These are phyloP conservation scores for Bradysia coprophila DNA, from an alignment of 1,140 invertebrate species.

Conservation along the genomic window DNA sequence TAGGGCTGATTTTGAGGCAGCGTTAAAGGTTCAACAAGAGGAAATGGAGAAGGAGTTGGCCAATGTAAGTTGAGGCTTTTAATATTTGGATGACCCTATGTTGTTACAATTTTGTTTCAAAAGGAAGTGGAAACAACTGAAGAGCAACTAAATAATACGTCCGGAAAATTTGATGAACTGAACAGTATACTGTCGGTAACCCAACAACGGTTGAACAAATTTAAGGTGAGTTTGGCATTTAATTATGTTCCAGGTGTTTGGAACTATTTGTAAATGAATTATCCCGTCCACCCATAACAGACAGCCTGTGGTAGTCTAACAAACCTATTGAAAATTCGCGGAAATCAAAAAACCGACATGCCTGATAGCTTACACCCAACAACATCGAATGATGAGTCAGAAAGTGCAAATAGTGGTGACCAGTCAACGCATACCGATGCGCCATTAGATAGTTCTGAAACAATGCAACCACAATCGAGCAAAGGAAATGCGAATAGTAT, in stretches of 20 bases:
- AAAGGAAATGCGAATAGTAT: slow-evolving; percentile 24
- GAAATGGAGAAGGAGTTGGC: slow-evolving; percentile 7
- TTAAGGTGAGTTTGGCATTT: slow-evolving; percentile 62
- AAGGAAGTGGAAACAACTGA: slow-evolving; percentile 46
- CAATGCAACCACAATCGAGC: slow-evolving; percentile 13
- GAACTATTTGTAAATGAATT: too few species aligned
- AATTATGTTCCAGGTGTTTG: too few species aligned
- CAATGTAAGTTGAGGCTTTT: not conserved
- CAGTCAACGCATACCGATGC: slow-evolving; percentile 13
- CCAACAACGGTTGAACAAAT: slow-evolving; percentile 70
- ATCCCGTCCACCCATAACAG: too few species aligned
- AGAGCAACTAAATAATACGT: slow-evolving; percentile 48
- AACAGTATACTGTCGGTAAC: slow-evolving; percentile 61
- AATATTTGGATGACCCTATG: not conserved
- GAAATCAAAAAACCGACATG: slow-evolving; percentile 16
- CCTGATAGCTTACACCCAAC: slow-evolving; percentile 7
- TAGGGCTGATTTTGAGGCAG: slow-evolving; percentile 39
- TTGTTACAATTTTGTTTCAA: slow-evolving; percentile 8
- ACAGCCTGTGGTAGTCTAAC: slow-evolving; percentile 43
- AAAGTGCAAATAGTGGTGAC: slow-evolving; percentile 18
- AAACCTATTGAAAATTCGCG: slow-evolving; percentile 35
- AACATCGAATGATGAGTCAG: slow-evolving; percentile 5
- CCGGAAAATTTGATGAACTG: slow-evolving; percentile 63
- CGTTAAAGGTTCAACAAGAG: slow-evolving; percentile 12
- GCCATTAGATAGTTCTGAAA: slow-evolving; percentile 26